Conservation (phyloP, 2,888 invertebrate genomes). For the Eudemis profundana region DNA sequence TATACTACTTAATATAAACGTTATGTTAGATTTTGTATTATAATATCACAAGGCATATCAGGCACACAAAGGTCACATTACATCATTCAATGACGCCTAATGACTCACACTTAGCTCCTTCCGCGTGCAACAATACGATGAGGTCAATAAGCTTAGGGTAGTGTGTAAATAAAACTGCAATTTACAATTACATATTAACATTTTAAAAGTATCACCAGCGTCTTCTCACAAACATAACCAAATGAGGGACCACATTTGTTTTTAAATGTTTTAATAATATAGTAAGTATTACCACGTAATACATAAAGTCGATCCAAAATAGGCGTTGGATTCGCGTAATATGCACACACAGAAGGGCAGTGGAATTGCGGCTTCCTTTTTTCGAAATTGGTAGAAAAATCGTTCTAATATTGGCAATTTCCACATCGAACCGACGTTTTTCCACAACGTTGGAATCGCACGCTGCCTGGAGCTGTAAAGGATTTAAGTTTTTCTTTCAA, state of each 20-base stretch:
- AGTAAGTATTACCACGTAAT: too few relatives aligned
- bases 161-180: neutral
- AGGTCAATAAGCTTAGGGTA: constrained; percentile 17
- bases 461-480: constrained; percentile 14
- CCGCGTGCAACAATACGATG: constrained; percentile 39
- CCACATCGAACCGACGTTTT: constrained; percentile 11
- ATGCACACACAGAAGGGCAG: too few relatives aligned
- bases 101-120: constrained; percentile 45
- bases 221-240: too few relatives aligned
- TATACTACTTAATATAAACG: constrained; percentile 12
- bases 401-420: constrained; percentile 13
- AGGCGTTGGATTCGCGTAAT: too few relatives aligned
- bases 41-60: constrained; percentile 36
- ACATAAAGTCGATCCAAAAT: too few relatives aligned
- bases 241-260: too few relatives aligned
- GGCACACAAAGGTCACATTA: constrained; percentile 42
- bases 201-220: too few relatives aligned
- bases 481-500: constrained; percentile 39
- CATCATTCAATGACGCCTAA: constrained; percentile 47
- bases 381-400: neutral
- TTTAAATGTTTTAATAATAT: too few relatives aligned
- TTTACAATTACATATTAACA: neutral
- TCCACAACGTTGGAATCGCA: constrained; percentile 1
- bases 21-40: constrained; percentile 16
- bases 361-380: too few relatives aligned